These are phyloP conservation scores for Diarsia mendica DNA, from an alignment of 2,888 invertebrate genomes.

Conservation along the genomic window DNA sequence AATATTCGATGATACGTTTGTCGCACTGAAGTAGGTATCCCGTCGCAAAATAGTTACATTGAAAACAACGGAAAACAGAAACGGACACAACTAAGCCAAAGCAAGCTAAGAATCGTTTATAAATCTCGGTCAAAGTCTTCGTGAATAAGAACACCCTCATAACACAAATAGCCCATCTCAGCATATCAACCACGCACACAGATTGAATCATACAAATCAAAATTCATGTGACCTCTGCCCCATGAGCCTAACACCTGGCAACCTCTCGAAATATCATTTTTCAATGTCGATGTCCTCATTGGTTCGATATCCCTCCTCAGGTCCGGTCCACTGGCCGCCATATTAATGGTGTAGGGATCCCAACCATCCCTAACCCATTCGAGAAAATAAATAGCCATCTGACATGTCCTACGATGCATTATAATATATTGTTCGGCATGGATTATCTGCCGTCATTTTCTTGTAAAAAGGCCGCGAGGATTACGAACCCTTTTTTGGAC, in stretches of 20 bases:
- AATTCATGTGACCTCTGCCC: constrained; percentile 43
- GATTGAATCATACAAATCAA: constrained; percentile 53
- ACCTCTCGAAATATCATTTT: constrained; percentile 80
- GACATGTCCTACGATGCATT: constrained; percentile 86
- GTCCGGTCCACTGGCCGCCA: constrained; percentile 82
- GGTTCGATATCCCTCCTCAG: constrained; percentile 77
- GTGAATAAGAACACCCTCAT: background rate
- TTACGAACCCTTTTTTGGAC: constrained; percentile 59
- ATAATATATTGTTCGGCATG: constrained; percentile 83
- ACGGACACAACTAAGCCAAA: background rate
- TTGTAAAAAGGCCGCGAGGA: constrained; percentile 67
- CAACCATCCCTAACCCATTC: constrained; percentile 79
- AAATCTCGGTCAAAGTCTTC: background rate
- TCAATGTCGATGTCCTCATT: constrained; percentile 83
- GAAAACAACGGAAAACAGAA: background rate
- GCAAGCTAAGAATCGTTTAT: background rate
- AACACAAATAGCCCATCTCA: background rate
- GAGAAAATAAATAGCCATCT: constrained; percentile 85
- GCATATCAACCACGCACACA: background rate
- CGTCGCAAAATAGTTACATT: background rate
- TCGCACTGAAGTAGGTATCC: too few species aligned
- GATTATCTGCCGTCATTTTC: constrained; percentile 81
- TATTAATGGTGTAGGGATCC: constrained; percentile 84
- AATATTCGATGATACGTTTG: too few species aligned
- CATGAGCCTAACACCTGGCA: constrained; percentile 70